phyloP scores from a whole-genome alignment of 1,140 invertebrate genomes.

The Scaptomyza pallida region DNA sequence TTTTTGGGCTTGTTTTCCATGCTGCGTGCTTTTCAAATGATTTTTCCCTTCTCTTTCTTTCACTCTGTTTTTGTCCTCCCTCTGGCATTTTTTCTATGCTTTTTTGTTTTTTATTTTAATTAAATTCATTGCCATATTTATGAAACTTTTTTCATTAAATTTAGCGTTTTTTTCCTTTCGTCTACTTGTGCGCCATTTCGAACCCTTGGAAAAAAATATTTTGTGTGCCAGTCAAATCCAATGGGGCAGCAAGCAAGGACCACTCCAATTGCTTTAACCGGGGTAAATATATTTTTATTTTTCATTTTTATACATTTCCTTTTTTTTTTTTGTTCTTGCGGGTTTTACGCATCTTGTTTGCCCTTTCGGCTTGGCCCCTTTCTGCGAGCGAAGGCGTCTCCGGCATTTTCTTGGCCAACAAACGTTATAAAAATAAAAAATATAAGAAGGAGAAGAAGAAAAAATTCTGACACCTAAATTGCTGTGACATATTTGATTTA shows the following conservation, averaged over 20 bases:
- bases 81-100: slow-evolving; percentile 35
- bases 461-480: slow-evolving; percentile 82
- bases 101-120: slow-evolving; percentile 58
- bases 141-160: slow-evolving; percentile 83
- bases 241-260: slow-evolving; percentile 27
- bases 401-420: slow-evolving; percentile 40
- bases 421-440: slow-evolving; percentile 75
- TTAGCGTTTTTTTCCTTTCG: slow-evolving; percentile 70
- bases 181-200: slow-evolving; percentile 58
- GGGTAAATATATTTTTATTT: slow-evolving; percentile 16
- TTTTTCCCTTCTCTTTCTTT: slow-evolving; percentile 16
- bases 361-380: slow-evolving; percentile 38
- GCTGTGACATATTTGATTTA: slow-evolving; percentile 83
- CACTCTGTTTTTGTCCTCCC: slow-evolving; percentile 4
- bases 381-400: slow-evolving; percentile 12
- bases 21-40: slow-evolving; percentile 23
- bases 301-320: too few relatives aligned
- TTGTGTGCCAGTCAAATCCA: slow-evolving; percentile 24
- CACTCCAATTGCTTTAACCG: slow-evolving; percentile 31
- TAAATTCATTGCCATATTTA: slow-evolving; percentile 83
- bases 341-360: slow-evolving; percentile 69
- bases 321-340: slow-evolving; percentile 52
- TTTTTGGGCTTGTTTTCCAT: slow-evolving; percentile 66
- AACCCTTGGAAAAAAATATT: slow-evolving; percentile 64
- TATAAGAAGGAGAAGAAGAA: too few relatives aligned